Percentiles rank a stretch among this genome's conserved stretches.
Evolutionary conservation across 2,888 invertebrate genomes (phyloP).

Genomic region (Dynastes hyllus): DNA sequence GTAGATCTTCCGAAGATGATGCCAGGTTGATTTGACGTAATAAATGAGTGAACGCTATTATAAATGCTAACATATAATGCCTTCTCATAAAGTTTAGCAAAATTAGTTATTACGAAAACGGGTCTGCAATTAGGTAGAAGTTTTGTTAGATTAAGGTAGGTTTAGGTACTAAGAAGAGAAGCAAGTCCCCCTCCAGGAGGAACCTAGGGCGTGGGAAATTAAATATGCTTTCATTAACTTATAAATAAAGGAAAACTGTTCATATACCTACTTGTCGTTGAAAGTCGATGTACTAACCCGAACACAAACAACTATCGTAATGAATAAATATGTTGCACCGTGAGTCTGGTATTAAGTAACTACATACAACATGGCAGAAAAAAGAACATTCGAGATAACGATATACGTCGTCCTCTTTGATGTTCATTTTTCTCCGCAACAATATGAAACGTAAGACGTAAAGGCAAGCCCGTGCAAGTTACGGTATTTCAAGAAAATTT

Average conservation of each 20-base stretch:
- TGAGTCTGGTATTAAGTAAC: constrained; percentile 20
- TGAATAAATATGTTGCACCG: constrained; percentile 2
- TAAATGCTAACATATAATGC: too few species aligned
- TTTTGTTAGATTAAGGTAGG: too few species aligned
- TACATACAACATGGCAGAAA: neutral
- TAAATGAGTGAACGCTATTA: too few species aligned
- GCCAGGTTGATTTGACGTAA: too few species aligned
- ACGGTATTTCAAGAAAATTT: constrained; percentile 37
- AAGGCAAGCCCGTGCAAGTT: neutral
- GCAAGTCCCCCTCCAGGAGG: too few species aligned
- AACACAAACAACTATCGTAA: neutral
- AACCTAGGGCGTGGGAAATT: too few species aligned
- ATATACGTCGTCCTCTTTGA: constrained; percentile 32
- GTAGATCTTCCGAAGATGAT: too few species aligned
- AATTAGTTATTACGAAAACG: too few species aligned
- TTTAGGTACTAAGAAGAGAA: too few species aligned
- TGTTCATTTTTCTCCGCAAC: constrained; percentile 15
- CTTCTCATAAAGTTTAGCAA: too few species aligned
- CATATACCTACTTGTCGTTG: neutral
- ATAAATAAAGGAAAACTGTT: neutral
- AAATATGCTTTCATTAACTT: too few species aligned
- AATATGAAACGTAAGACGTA: constrained; percentile 25
- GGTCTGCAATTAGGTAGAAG: too few species aligned
- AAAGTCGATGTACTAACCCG: neutral
- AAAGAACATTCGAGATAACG: constrained; percentile 14